phyloP scores from a whole-genome alignment of 2,888 invertebrate species.

The Ferrisia virgata region DNA sequence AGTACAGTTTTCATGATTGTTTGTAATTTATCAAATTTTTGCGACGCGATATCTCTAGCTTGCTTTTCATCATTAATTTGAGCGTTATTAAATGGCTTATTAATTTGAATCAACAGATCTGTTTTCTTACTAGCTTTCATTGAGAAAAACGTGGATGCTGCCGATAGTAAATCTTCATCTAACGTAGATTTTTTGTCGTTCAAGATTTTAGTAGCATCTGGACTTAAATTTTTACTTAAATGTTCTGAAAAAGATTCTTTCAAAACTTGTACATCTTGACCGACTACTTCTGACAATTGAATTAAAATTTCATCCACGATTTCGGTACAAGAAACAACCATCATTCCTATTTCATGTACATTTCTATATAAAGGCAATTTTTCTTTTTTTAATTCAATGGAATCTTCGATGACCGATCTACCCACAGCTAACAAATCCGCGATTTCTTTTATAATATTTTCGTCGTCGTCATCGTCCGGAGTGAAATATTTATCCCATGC shows the following conservation, averaged over 20 bases:
- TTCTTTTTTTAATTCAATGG: background rate
- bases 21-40: conserved; percentile 22
- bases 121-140: background rate
- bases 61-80: background rate
- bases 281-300: conserved; percentile 20
- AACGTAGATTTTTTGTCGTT: background rate
- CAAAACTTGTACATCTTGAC: background rate
- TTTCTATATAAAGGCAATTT: background rate
- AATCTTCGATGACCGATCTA: background rate
- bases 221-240: background rate
- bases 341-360: background rate
- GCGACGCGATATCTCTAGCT: background rate
- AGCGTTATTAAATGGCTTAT: background rate
- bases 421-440: background rate
- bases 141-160: conserved; percentile 6
- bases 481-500: background rate
- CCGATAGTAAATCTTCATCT: background rate
- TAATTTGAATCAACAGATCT: background rate
- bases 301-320: background rate
- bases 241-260: background rate
- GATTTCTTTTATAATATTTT: background rate
- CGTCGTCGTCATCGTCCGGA: background rate
- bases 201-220: background rate
- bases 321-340: background rate
- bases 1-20: background rate